phyloP scores from a whole-genome alignment of 2,113 vertebrate genomes.

The Colistium nudipinnis region DNA sequence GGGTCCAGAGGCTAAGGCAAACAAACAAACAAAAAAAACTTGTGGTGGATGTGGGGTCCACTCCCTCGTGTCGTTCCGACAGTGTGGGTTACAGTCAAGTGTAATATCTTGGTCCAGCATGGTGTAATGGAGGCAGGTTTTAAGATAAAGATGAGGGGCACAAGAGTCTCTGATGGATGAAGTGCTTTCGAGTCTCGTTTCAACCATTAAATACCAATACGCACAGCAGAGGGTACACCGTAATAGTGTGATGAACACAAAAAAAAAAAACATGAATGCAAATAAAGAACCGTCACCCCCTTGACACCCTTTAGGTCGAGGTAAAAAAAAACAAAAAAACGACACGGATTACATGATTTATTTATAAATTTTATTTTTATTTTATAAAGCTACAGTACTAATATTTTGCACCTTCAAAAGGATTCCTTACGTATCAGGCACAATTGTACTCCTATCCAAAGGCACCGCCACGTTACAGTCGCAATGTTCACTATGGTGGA shows the following conservation, averaged over 20 bases:
- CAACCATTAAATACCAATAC: background rate
- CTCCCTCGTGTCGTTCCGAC: too few species aligned
- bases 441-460: too few species aligned
- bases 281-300: background rate
- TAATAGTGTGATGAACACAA: background rate
- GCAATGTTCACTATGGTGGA: too few species aligned
- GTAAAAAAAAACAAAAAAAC: background rate
- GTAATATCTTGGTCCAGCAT: background rate
- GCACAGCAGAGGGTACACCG: background rate
- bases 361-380: background rate
- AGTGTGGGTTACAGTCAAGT: background rate
- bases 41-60: background rate
- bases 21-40: too few species aligned
- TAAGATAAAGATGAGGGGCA: background rate
- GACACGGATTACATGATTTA: background rate
- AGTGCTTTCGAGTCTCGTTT: background rate
- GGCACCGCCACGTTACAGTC: too few species aligned
- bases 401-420: background rate
- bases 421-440: background rate
- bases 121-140: background rate
- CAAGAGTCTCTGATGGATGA: background rate
- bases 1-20: background rate
- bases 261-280: background rate
- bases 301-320: background rate
- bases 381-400: background rate